These are phyloP conservation scores for Sthenelais limicola DNA, from an alignment of 2,888 invertebrate genomes.

Conservation along the genomic window DNA sequence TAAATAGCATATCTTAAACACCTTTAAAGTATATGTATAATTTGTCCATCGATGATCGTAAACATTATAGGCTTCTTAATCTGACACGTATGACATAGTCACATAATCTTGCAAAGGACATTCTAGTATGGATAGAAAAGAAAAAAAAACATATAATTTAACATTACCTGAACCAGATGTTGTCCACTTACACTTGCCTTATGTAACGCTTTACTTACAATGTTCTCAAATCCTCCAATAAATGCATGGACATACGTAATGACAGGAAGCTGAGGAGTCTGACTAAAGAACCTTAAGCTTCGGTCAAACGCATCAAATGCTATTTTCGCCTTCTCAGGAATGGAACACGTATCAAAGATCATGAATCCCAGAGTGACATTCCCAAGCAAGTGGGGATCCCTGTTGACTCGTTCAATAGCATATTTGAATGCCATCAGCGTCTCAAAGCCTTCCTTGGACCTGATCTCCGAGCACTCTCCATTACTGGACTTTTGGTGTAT, in stretches of 20 bases:
- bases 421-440: conserved; percentile 44
- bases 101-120: no score
- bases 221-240: conserved; percentile 34
- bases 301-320: conserved; percentile 35
- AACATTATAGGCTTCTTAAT: no score
- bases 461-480: conserved; percentile 22
- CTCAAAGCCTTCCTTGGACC: conserved; percentile 31
- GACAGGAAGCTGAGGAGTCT: conserved; percentile 32
- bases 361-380: conserved; percentile 57
- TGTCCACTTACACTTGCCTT: conserved; percentile 26
- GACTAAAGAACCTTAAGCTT: conserved; percentile 38
- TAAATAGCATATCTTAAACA: no score
- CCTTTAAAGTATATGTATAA: no score
- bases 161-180: conserved; percentile 42
- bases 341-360: conserved; percentile 53
- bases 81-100: no score
- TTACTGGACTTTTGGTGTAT: conserved; percentile 16
- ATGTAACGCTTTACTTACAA: conserved; percentile 34
- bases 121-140: no score
- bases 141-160: no score
- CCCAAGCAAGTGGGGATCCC: conserved; percentile 30
- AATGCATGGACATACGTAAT: conserved; percentile 41
- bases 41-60: no score
- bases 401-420: conserved; percentile 43
- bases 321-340: conserved; percentile 8